Base-by-base conservation (phyloP, 2,113 vertebrate genomes). In the Catagonus wagneri region DNA sequence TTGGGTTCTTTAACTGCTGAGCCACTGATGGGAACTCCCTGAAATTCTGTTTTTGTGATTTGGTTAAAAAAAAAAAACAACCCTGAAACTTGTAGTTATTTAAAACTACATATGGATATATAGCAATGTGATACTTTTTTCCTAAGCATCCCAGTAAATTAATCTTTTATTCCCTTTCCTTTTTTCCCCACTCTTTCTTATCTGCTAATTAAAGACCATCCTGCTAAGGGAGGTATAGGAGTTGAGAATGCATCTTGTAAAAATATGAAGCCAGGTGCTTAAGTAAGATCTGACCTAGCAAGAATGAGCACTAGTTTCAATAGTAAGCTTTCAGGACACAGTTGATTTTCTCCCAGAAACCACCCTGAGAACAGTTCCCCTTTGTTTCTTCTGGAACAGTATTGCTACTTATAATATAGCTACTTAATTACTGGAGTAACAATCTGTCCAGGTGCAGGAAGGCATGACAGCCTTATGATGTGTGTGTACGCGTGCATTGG, bases 331-430 rank as follows among this genome's bases (percentile, higher is more conserved):
- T 91, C 86, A 90, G 81, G 61, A 95, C 93, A 96, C 17, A 72
- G 83, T 72, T 61, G 90, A 96, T 96, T 85, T 81, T 79, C 94
- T 56, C 44, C 95, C 17, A 95, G 90, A 96, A 97, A 96, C 78
- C 72, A 91, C 13, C 65, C 56, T 58, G n/a, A 72, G 56, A 92
- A 66, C 0, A 69, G 72, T 74, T 94, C 88, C 39, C 25, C 36
- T 93, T 87, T 52, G 79, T 85, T 86, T 92, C 15, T 91, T 86
- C 79, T 63, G 66, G 32, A 96, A 83, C 10, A 96, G 56, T 93
- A 61, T 29, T 94, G 54, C 61, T 9, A 54, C 68, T 58, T 39
- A 22, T 13, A 2, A 1, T 20, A 79, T 16, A 34, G 15, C 65
- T 74, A 94, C 29, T 83, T 86, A 95, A 27, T 52, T 29, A 27